Percentiles rank a stretch among this genome's conserved stretches.
Evolutionary conservation across 2,888 invertebrate genomes (phyloP).

Genomic region (Melikaiella ostensackeni): DNA sequence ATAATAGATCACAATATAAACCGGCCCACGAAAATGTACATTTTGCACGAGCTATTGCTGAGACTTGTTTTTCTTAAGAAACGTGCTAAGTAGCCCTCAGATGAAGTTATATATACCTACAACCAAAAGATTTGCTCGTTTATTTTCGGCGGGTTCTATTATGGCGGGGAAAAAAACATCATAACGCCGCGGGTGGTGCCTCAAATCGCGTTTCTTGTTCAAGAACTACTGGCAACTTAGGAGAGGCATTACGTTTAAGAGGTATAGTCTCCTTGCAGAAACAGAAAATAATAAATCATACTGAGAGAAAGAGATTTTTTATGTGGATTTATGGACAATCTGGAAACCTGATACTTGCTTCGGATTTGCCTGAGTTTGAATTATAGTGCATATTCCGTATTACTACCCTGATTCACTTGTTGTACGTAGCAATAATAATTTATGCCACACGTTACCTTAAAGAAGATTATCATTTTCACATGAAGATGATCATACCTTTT

Average conservation of each 20-base stretch:
- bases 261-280: slow-evolving; percentile 3
- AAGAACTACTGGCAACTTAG: neutral
- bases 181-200: slow-evolving; percentile 43
- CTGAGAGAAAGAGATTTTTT: slow-evolving; percentile 6
- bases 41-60: slow-evolving; percentile 43
- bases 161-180: slow-evolving; percentile 6
- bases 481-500: neutral
- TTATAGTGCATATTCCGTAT: neutral
- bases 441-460: neutral
- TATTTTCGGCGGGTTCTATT: slow-evolving; percentile 34
- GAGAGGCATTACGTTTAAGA: neutral
- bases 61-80: slow-evolving; percentile 40
- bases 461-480: neutral
- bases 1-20: slow-evolving; percentile 69
- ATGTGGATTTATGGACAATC: slow-evolving; percentile 4
- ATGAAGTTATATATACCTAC: slow-evolving; percentile 25
- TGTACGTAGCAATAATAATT: neutral
- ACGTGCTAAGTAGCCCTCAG: slow-evolving; percentile 47
- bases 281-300: slow-evolving; percentile 21
- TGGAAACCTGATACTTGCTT: neutral
- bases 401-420: slow-evolving; percentile 4
- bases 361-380: neutral
- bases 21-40: slow-evolving; percentile 50
- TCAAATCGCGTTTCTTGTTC: slow-evolving; percentile 18
- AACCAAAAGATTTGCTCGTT: slow-evolving; percentile 23